Evolutionary conservation across 2,888 invertebrate species (phyloP), one percentile per base, ranked within the genome.

Genomic region (Brachyopa scutellaris): DNA sequence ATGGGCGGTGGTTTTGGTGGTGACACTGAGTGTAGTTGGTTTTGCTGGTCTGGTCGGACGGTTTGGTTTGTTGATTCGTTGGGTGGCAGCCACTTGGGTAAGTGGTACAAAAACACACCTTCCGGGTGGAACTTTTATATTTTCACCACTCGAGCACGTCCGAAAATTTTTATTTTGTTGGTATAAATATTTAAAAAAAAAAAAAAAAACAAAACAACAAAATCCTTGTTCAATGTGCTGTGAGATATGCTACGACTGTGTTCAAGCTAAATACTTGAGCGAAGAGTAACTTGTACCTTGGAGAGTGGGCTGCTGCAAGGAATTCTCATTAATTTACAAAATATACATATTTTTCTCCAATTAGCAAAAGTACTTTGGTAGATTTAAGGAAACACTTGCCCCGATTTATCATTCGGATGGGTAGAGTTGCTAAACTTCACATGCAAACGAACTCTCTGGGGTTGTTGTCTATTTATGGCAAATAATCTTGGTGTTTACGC

Each of bases 131-230:
- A 59, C 72, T 79, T 66, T 74, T 76, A 72, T 84, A 78, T 85
- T 85, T 82, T 84, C 74, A 73, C 79, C 85, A 85, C 85, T 85
- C 82, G 69, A 84, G 83, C 85, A 85, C 85, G 85, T 84, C 79
- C 84, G 67, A 84, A 79, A 84, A 74, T 84, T 78, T 76, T 69
- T 69, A 51, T 69, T 70, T 59, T 61, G 66, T 40, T 59, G 70
- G 70, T 70, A 66, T 61, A n/a, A 55, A 72, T 77, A 82, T 77
- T 82, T 82, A 77, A 77, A 80, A 67, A 66, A 69, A 61, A 62
- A 45, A 67, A n/a, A n/a, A n/a, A n/a, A n/a, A n/a, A n/a, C n/a
- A n/a, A n/a, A n/a, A n/a, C n/a, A n/a, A n/a, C n/a, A n/a, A n/a
- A 76, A 76, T 64, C 42, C 69, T 69, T 57, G 59, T 57, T 45